phyloP scores from a whole-genome alignment of 2,888 invertebrate genomes.

The Trichogramma evanescens region DNA sequence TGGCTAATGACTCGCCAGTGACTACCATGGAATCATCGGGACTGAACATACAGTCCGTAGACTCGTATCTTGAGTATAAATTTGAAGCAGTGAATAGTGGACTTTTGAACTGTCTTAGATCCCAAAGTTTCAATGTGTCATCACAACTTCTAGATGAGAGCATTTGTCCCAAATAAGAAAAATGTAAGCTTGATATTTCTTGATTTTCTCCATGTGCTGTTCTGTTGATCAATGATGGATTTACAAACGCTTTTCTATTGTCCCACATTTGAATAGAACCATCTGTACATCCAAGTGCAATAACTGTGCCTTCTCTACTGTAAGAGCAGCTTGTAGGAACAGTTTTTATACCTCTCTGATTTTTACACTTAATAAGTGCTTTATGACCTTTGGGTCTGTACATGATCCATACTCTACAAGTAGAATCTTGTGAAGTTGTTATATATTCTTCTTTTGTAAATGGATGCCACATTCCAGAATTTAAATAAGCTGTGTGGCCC shows the following conservation, averaged over 20 bases:
- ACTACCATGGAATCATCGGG: constrained; percentile 86
- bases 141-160: constrained; percentile 82
- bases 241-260: constrained; percentile 82
- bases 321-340: constrained; percentile 78
- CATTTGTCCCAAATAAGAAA: constrained; percentile 77
- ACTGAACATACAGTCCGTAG: constrained; percentile 73
- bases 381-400: constrained; percentile 73
- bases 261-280: constrained; percentile 98
- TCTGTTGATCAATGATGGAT: constrained; percentile 70
- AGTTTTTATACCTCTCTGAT: constrained; percentile 78
- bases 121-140: constrained; percentile 93
- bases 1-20: constrained; percentile 77
- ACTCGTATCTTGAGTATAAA: constrained; percentile 78
- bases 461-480: constrained; percentile 89
- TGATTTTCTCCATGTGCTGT: constrained; percentile 72
- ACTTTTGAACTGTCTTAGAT: constrained; percentile 73
- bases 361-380: constrained; percentile 77
- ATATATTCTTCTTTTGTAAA: constrained; percentile 84
- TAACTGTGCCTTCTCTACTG: constrained; percentile 76
- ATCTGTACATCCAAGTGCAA: constrained; percentile 88
- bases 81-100: constrained; percentile 63
- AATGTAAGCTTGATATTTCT: constrained; percentile 78
- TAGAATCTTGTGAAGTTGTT: constrained; percentile 90
- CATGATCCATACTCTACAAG: constrained; percentile 84
- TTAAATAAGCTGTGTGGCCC: constrained; percentile 88